Evolutionary conservation across 2,888 invertebrate species (phyloP), one percentile per base, ranked within the genome.

Genomic region (Sepiola atlantica): DNA sequence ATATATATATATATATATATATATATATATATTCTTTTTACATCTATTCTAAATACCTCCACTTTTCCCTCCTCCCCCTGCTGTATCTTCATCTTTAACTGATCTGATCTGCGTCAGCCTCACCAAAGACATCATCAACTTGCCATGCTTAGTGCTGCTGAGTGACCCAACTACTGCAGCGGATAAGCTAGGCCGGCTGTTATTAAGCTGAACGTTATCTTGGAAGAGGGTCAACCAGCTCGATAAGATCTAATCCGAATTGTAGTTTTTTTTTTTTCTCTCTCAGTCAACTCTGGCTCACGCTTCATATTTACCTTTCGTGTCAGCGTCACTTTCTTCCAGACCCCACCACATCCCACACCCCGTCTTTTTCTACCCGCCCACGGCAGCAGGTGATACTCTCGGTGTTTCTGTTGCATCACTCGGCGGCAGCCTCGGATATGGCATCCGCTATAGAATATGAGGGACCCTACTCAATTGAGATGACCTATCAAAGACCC

Each of bases 91-190:
- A n/a, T n/a, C 77, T n/a, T n/a, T 77, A 77, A 77, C 77, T 77
- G 77, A 77, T 77, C 77, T 77, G 77, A 32, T 45, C 77, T 77
- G 14, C 77, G 77, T 77, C 77, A 77, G 77, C 77, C 77, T 77
- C 77, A 77, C 77, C 77, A 77, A 77, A 77, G 77, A 77, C n/a
- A 77, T 77, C n/a, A n/a, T 77, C n/a, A 77, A n/a, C 77, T 77
- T 77, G n/a, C n/a, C 77, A n/a, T 77, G n/a, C 77, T 77, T 77
- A 77, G n/a, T 77, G 77, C 16, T 77, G 77, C 16, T 77, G n/a
- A 77, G 77, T 77, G 77, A 77, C 77, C 77, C 77, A 77, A n/a
- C 77, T 77, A 77, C 77, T 77, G 77, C n/a, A 14, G 14, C n/a
- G 77, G 77, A 77, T 77, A 77, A 77, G 77, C 77, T n/a, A n/a